A percentile compares a stretch with the other conserved stretches of the same genome.
Conservation (phyloP, 2,113 vertebrate genomes). For the Dolichallabes microphthalmus region DNA sequence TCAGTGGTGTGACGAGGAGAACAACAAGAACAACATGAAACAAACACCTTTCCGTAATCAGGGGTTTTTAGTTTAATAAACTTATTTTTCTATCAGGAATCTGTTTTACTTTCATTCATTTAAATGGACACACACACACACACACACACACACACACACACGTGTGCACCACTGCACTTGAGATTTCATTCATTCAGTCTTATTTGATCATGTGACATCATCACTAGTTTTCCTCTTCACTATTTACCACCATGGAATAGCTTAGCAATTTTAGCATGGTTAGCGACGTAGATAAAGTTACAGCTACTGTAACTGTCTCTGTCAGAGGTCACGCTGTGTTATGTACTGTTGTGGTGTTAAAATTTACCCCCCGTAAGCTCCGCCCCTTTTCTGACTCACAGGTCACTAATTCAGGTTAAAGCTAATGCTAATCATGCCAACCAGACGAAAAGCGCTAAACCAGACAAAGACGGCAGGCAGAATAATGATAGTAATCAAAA, state of each 20-base stretch:
- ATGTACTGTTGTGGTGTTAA: background rate
- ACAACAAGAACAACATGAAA: background rate
- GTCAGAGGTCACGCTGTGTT: background rate
- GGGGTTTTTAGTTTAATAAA: conserved; percentile 82
- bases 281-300: background rate
- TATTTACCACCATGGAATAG: no score
- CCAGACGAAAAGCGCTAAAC: background rate
- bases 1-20: background rate
- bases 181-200: background rate
- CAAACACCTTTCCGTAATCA: conserved; percentile 6
- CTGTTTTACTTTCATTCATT: conserved; percentile 60
- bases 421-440: background rate
- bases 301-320: background rate
- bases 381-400: background rate
- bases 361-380: background rate
- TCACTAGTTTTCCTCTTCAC: no score
- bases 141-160: conserved; percentile 22
- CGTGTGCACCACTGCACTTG: background rate
- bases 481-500: no score
- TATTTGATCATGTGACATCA: no score
- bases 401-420: background rate
- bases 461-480: background rate
- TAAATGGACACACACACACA: background rate
- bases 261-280: no score
- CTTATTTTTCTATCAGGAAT: conserved; percentile 87